A percentile compares a stretch with the other conserved stretches of the same genome.
phyloP scores from a whole-genome alignment of 2,888 invertebrate species.

The Blastobasis adustella region DNA sequence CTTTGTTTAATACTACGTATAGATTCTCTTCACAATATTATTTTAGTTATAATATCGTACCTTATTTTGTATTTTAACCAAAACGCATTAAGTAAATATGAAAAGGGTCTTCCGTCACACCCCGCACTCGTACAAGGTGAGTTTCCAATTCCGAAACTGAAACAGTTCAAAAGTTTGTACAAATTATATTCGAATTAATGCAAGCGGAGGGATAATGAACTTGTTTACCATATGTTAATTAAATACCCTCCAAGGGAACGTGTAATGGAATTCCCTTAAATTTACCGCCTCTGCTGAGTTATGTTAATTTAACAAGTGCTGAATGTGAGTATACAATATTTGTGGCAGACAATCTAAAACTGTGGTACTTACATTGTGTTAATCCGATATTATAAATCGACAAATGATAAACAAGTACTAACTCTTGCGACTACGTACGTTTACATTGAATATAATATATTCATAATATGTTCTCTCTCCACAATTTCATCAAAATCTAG shows the following conservation, averaged over 20 bases:
- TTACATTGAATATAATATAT: no score
- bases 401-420: no score
- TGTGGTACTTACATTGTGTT: no score
- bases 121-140: constrained; percentile 6
- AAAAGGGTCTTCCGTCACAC: not conserved
- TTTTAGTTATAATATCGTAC: no score
- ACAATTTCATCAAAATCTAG: no score
- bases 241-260: constrained; percentile 49
- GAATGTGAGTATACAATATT: not conserved
- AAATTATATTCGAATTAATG: constrained; percentile 20
- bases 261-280: constrained; percentile 48
- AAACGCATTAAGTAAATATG: not conserved
- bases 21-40: no score
- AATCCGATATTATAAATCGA: no score
- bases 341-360: not conserved
- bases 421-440: no score
- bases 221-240: constrained; percentile 59
- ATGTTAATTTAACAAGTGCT: not conserved
- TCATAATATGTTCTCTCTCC: no score
- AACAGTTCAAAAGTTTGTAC: constrained; percentile 28
- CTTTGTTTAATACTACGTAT: no score
- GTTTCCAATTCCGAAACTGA: constrained; percentile 26
- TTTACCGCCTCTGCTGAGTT: constrained; percentile 19
- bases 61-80: no score
- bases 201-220: constrained; percentile 44